These are phyloP conservation scores for Intellagama lesueurii DNA, from an alignment of 2,797 vertebrate species.

Conservation along the genomic window DNA sequence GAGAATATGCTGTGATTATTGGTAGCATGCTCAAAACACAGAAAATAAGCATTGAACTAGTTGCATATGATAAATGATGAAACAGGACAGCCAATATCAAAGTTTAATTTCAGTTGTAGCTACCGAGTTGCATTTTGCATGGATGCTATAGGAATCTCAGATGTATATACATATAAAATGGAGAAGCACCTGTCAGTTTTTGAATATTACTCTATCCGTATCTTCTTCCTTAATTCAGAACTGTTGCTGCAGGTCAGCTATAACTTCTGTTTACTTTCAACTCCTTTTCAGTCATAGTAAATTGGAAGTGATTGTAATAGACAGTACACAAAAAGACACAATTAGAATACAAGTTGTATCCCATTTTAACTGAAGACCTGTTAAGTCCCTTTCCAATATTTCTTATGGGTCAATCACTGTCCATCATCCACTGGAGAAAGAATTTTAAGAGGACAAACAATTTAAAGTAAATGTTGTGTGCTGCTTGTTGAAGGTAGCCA, in stretches of 20 bases:
- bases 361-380: slow-evolving; percentile 54
- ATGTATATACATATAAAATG: not conserved
- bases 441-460: slow-evolving; percentile 72
- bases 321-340: slow-evolving; percentile 48
- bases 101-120: slow-evolving; percentile 25
- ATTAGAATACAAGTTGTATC: slow-evolving; percentile 39
- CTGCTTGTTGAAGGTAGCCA: slow-evolving; percentile 62
- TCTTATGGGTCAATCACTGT: slow-evolving; percentile 50
- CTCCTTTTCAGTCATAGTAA: slow-evolving; percentile 47
- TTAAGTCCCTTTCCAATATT: slow-evolving; percentile 57
- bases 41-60: not conserved
- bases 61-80: slow-evolving; percentile 38
- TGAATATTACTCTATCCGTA: slow-evolving; percentile 36
- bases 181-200: slow-evolving; percentile 22
- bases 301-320: slow-evolving; percentile 51
- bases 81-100: slow-evolving; percentile 7
- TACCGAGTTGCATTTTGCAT: slow-evolving; percentile 6
- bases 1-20: not conserved
- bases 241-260: slow-evolving; percentile 49
- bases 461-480: slow-evolving; percentile 66
- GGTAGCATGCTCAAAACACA: not conserved
- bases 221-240: slow-evolving; percentile 61
- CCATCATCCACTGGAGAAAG: slow-evolving; percentile 61
- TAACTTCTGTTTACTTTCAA: slow-evolving; percentile 58
- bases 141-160: slow-evolving; percentile 19